phyloP scores from a whole-genome alignment of 1,140 invertebrate genomes.

The Macrobrachium nipponense region DNA sequence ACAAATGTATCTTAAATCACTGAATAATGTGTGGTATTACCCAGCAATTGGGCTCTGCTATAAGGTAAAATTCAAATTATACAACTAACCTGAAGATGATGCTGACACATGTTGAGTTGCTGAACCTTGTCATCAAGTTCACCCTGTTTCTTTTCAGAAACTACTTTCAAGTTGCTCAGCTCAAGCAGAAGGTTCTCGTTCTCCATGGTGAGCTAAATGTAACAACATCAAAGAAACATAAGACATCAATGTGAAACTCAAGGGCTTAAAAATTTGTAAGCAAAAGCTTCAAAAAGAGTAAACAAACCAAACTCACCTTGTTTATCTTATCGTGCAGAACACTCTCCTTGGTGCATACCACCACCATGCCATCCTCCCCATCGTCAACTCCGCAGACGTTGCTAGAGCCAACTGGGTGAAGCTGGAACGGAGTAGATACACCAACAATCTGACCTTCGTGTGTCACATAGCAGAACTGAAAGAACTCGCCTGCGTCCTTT shows the following conservation, averaged over 20 bases:
- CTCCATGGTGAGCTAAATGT: conserved; percentile 4
- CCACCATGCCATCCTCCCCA: conserved; percentile 42
- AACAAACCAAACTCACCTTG: conserved; percentile 16
- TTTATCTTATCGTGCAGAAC: conserved; percentile 40
- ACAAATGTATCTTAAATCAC: too few species aligned
- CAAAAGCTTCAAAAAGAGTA: neutral
- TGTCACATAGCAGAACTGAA: conserved; percentile 50
- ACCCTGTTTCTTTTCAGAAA: neutral
- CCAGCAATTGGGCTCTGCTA: too few species aligned
- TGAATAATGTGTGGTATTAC: too few species aligned
- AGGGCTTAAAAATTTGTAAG: neutral
- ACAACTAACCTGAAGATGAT: conserved; percentile 35
- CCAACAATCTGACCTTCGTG: conserved; percentile 47
- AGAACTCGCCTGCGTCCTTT: conserved; percentile 44
- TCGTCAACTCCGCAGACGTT: conserved; percentile 37
- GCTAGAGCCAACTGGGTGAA: conserved; percentile 5
- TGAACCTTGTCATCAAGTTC: conserved; percentile 33
- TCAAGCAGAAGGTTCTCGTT: conserved; percentile 17
- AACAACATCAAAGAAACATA: neutral
- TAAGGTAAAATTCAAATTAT: too few species aligned
- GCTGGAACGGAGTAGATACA: conserved; percentile 30
- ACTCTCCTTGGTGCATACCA: conserved; percentile 31
- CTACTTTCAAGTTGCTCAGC: neutral
- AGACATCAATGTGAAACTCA: neutral
- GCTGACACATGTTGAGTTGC: conserved; percentile 51